These are phyloP conservation scores for Pediacus dermestoides DNA, from an alignment of 2,888 invertebrate genomes.

Conservation along the genomic window DNA sequence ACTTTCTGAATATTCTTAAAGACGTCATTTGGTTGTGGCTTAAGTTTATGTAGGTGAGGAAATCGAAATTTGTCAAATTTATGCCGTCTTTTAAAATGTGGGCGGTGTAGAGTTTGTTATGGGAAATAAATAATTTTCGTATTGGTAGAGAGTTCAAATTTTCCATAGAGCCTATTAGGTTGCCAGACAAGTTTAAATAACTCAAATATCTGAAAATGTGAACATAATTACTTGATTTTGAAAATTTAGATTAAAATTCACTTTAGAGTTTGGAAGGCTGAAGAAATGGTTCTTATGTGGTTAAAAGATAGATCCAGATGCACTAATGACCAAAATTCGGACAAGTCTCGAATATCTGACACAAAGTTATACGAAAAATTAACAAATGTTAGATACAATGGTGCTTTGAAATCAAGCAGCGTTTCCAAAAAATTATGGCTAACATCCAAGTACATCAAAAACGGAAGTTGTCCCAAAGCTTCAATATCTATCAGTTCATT, in stretches of 20 bases:
- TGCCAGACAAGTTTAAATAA: slow-evolving; percentile 58
- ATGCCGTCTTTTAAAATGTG: slow-evolving; percentile 43
- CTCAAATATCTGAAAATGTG: slow-evolving; percentile 53
- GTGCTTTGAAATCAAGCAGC: slow-evolving; percentile 56
- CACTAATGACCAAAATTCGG: slow-evolving; percentile 60
- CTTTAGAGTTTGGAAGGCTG: too few species aligned
- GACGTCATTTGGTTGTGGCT: slow-evolving; percentile 55
- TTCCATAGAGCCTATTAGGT: slow-evolving; percentile 56
- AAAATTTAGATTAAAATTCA: too few species aligned
- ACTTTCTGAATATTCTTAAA: slow-evolving; percentile 53
- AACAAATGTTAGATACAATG: slow-evolving; percentile 60
- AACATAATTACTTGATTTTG: too few species aligned
- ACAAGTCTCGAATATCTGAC: slow-evolving; percentile 53
- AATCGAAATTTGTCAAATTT: slow-evolving; percentile 54
- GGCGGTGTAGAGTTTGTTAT: slow-evolving; percentile 31
- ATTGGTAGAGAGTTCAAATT: slow-evolving; percentile 55
- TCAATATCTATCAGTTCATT: slow-evolving; percentile 54
- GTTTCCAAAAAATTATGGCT: slow-evolving; percentile 54
- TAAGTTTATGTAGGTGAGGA: slow-evolving; percentile 55
- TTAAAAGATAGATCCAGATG: slow-evolving; percentile 61
- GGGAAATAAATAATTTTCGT: slow-evolving; percentile 33
- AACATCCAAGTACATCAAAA: slow-evolving; percentile 57
- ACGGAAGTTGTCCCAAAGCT: slow-evolving; percentile 54
- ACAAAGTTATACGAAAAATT: slow-evolving; percentile 59
- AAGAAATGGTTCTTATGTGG: too few species aligned